These are phyloP conservation scores for Lichenostomus cassidix DNA, from an alignment of 2,113 vertebrate species.

Conservation along the genomic window DNA sequence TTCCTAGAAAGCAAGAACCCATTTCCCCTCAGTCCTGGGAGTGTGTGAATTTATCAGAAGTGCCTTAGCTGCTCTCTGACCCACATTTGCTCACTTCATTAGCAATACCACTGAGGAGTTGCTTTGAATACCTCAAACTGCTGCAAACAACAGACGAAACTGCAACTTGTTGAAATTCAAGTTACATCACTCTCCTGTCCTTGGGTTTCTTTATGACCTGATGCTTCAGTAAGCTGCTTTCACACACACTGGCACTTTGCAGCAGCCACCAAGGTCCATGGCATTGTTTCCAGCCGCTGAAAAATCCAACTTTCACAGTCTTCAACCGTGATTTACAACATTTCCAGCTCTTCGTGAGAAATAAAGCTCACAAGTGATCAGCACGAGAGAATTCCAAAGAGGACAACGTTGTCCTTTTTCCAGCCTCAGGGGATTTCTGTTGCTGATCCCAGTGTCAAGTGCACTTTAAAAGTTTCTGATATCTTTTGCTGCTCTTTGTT, in stretches of 20 bases:
- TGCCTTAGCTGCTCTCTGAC: neutral
- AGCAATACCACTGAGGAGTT: neutral
- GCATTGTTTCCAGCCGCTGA: neutral
- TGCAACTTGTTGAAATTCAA: neutral
- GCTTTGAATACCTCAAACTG: neutral
- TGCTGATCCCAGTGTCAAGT: neutral
- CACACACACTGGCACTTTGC: rapidly evolving
- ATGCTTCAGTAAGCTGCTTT: neutral
- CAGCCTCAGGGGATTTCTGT: neutral
- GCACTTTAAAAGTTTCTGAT: neutral
- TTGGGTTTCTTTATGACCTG: neutral
- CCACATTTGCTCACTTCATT: neutral
- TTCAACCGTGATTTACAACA: neutral
- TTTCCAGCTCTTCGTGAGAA: neutral
- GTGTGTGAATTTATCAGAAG: rapidly evolving
- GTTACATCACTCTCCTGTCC: neutral
- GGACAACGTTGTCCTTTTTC: neutral
- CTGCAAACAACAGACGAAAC: neutral
- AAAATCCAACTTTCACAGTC: neutral
- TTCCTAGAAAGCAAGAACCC: neutral
- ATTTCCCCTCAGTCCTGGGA: neutral
- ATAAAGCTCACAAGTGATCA: neutral
- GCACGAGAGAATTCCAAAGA: neutral
- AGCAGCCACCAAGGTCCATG: neutral
- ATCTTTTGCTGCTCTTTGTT: neutral